These are phyloP conservation scores for Epinotia demarniana DNA, from an alignment of 2,888 invertebrate species.

Conservation along the genomic window DNA sequence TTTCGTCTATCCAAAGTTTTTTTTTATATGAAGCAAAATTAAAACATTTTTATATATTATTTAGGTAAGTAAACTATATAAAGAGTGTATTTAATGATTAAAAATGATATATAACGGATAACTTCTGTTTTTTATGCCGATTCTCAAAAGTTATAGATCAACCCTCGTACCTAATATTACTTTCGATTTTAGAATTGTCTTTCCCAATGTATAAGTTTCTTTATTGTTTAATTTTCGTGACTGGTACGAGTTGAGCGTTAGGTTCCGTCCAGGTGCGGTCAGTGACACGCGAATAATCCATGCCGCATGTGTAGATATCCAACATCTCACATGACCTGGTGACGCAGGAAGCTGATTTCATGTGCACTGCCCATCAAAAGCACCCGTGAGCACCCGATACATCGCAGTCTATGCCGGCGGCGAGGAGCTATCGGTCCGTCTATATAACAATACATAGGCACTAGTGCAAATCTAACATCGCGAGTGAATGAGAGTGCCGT, in stretches of 20 bases:
- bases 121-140: too few species aligned
- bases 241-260: background rate
- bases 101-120: too few species aligned
- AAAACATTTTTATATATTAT: too few species aligned
- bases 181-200: too few species aligned
- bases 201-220: too few species aligned
- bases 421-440: conserved; percentile 54
- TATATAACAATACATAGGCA: background rate
- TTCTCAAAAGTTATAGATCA: too few species aligned
- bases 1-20: too few species aligned
- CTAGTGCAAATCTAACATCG: background rate
- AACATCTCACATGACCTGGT: conserved; percentile 37
- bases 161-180: too few species aligned
- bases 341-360: conserved; percentile 35
- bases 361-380: conserved; percentile 38
- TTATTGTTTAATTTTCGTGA: too few species aligned
- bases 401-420: conserved; percentile 58
- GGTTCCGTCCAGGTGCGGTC: conserved; percentile 10
- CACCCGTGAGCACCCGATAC: conserved; percentile 17
- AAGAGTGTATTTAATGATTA: too few species aligned
- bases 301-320: conserved; percentile 14
- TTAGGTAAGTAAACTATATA: too few species aligned
- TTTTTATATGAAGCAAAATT: too few species aligned
- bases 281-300: conserved; percentile 26
- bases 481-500: conserved; percentile 18